phyloP scores from a whole-genome alignment of 2,113 vertebrate genomes.

The Onychorhynchus coronatus region DNA sequence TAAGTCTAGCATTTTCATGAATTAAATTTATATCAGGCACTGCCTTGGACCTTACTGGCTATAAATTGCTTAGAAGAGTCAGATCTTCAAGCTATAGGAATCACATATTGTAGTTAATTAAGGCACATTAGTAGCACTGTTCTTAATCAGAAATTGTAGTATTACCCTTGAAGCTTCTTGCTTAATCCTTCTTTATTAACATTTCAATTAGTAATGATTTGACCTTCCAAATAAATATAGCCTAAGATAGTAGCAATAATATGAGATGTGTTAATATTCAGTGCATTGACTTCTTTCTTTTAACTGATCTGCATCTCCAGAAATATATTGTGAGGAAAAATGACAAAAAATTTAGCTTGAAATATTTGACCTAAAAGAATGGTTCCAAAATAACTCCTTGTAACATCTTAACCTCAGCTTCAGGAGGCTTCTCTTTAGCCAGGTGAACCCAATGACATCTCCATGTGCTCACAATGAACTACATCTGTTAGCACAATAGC shows the following conservation, averaged over 20 bases:
- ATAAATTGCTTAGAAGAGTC: conserved; percentile 15
- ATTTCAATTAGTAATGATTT: conserved; percentile 34
- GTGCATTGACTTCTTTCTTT: neutral
- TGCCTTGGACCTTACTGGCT: neutral
- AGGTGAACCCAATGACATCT: neutral
- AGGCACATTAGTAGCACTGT: neutral
- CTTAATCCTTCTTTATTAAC: neutral
- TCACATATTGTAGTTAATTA: conserved; percentile 39
- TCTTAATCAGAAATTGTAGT: conserved; percentile 43
- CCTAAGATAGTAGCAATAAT: conserved; percentile 11
- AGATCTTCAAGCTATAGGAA: conserved; percentile 4
- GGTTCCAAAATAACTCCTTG: neutral
- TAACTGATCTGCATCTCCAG: neutral
- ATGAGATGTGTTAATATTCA: neutral
- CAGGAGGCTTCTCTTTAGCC: neutral
- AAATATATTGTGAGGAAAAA: neutral
- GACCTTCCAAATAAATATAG: conserved; percentile 14
- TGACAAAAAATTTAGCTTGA: neutral
- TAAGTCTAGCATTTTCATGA: conserved; percentile 1
- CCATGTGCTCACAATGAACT: neutral
- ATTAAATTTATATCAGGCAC: conserved; percentile 10
- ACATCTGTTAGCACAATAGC: neutral
- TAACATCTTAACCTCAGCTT: neutral
- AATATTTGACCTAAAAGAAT: neutral
- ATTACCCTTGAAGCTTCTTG: neutral